phyloP scores from a whole-genome alignment of 2,113 vertebrate species.

The Apodemus sylvaticus region DNA sequence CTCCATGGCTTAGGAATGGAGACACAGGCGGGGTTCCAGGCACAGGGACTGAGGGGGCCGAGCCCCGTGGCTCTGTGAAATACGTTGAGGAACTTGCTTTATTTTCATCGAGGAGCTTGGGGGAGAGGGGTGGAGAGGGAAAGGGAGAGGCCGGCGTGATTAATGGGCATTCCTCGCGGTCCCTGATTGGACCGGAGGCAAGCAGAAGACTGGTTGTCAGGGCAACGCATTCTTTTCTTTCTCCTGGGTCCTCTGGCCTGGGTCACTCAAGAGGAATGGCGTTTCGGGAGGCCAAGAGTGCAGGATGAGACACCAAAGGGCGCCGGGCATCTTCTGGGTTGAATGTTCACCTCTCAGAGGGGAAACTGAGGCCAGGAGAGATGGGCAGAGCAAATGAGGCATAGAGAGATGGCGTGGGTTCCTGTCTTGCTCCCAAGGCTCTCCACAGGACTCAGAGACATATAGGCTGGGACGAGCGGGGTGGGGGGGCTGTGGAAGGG shows the following conservation, averaged over 20 bases:
- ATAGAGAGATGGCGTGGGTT: not conserved
- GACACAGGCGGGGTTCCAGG: not conserved
- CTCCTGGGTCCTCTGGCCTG: not conserved
- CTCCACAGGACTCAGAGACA: not conserved
- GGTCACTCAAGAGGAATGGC: not conserved
- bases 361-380: not conserved
- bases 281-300: not conserved
- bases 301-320: not conserved
- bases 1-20: not conserved
- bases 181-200: not conserved
- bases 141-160: conserved; percentile 41
- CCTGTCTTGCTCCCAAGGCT: not conserved
- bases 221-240: conserved; percentile 45
- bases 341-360: not conserved
- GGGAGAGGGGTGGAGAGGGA: not conserved
- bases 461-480: not conserved
- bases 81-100: not conserved
- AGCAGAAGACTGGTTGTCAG: conserved; percentile 40
- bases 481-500: not conserved
- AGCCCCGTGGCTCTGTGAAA: not conserved
- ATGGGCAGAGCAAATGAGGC: not conserved
- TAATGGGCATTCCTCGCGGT: conserved; percentile 35
- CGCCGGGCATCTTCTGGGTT: not conserved
- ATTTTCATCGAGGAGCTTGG: not conserved
- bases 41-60: not conserved